Evolutionary conservation across 2,113 vertebrate genomes (phyloP).

Genomic region (Salvator merianae): DNA sequence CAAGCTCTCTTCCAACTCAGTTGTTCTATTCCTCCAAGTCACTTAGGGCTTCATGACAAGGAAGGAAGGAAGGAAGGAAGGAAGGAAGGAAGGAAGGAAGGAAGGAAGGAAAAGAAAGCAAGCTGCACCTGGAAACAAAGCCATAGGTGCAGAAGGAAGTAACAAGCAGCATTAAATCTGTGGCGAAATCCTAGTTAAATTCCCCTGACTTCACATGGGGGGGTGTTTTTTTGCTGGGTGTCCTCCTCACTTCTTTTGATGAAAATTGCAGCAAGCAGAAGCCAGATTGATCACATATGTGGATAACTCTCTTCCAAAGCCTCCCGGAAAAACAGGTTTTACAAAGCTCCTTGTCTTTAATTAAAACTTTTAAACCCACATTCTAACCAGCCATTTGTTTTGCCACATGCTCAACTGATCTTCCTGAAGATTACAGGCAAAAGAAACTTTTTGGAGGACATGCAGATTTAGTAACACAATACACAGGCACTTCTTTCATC

Average conservation of each 20-base stretch:
- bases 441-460: constrained; percentile 29
- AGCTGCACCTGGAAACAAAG: not conserved
- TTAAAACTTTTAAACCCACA: constrained; percentile 46
- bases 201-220: constrained; percentile 8
- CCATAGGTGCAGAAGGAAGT: not conserved
- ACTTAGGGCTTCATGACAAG: not conserved
- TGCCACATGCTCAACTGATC: constrained; percentile 38
- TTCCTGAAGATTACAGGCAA: not conserved
- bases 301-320: constrained; percentile 26
- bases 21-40: not conserved
- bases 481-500: constrained; percentile 14
- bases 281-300: constrained; percentile 52
- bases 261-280: constrained; percentile 52
- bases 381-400: constrained; percentile 41
- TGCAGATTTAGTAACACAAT: constrained; percentile 31
- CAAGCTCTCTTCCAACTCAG: not conserved
- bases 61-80: too few relatives aligned
- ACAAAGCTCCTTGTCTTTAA: constrained; percentile 52
- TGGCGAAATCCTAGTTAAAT: constrained; percentile 24
- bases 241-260: constrained; percentile 40
- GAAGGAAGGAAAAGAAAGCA: too few relatives aligned
- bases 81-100: too few relatives aligned
- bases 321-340: constrained; percentile 46
- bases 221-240: not conserved
- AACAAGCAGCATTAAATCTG: not conserved